phyloP scores from a whole-genome alignment of 2,113 vertebrate genomes.

The Polypterus senegalus region DNA sequence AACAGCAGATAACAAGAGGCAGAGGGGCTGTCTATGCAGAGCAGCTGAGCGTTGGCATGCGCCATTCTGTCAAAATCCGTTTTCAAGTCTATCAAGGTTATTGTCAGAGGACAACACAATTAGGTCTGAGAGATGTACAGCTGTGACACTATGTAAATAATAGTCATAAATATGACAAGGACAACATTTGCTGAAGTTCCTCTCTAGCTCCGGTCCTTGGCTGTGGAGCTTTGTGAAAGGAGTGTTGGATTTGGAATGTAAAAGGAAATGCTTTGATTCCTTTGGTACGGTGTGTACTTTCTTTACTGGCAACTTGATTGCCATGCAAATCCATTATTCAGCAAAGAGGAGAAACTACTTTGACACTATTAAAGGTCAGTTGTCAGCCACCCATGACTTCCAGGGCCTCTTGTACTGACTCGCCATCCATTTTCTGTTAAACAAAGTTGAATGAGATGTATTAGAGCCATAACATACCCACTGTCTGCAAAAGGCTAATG shows the following conservation, averaged over 20 bases:
- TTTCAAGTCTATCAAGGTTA: constrained; percentile 1
- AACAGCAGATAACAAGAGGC: constrained; percentile 1
- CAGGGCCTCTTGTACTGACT: constrained; percentile 3
- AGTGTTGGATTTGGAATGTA: neutral
- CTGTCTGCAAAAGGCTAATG: neutral
- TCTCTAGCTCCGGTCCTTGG: too few species aligned
- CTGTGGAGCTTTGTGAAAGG: too few species aligned
- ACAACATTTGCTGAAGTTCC: constrained; percentile 6
- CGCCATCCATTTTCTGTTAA: constrained; percentile 5
- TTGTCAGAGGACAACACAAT: constrained; percentile 20
- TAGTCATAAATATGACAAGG: constrained; percentile 10
- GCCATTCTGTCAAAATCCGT: constrained; percentile 12
- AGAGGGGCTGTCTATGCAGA: constrained; percentile 4
- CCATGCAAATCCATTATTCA: constrained; percentile 11
- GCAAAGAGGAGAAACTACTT: constrained; percentile 10
- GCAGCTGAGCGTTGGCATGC: constrained; percentile 16
- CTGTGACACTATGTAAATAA: constrained; percentile 10
- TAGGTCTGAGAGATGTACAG: constrained; percentile 15
- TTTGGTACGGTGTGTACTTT: neutral
- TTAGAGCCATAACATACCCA: neutral
- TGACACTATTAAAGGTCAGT: constrained; percentile 18
- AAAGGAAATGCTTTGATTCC: neutral
- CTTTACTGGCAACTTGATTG: constrained; percentile 7
- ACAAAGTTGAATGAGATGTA: constrained; percentile 8
- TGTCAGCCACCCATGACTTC: constrained; percentile 10